Evolutionary conservation across 53 echinoderm and acorn worm species (phyloP).

Genomic region (Mesocentrotus franciscanus): DNA sequence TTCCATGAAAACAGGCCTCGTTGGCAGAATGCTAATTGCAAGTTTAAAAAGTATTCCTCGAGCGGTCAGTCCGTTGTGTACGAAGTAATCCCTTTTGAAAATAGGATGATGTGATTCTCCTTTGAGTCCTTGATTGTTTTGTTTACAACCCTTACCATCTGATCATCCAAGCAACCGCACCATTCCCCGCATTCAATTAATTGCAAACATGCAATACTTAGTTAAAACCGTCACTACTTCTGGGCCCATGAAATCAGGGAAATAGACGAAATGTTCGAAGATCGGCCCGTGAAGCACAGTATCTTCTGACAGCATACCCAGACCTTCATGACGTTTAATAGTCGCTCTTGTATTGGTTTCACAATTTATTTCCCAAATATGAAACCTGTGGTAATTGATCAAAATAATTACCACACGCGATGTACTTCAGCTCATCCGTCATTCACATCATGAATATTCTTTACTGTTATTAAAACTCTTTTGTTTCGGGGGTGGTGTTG

Average conservation of each 20-base stretch:
- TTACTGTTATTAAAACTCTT: background rate
- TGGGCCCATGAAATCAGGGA: background rate
- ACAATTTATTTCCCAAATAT: background rate
- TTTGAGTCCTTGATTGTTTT: no score
- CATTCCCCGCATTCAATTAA: background rate
- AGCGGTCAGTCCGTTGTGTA: background rate
- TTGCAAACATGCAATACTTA: background rate
- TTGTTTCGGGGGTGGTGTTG: no score
- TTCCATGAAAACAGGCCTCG: background rate
- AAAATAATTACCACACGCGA: background rate
- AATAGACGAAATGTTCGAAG: background rate
- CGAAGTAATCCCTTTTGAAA: no score
- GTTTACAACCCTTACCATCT: no score
- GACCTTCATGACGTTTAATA: background rate
- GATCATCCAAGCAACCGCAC: no score
- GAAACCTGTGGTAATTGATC: background rate
- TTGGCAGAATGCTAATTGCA: background rate
- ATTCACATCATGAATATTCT: background rate
- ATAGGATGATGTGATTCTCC: no score
- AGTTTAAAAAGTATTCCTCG: background rate
- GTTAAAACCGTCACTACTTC: background rate
- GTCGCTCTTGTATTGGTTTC: background rate
- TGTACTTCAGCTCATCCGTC: background rate
- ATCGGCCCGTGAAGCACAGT: background rate
- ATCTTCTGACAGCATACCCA: background rate